These are phyloP conservation scores for Siderastrea radians DNA, from an alignment of 92 coral and sea anemone species.

Conservation along the genomic window DNA sequence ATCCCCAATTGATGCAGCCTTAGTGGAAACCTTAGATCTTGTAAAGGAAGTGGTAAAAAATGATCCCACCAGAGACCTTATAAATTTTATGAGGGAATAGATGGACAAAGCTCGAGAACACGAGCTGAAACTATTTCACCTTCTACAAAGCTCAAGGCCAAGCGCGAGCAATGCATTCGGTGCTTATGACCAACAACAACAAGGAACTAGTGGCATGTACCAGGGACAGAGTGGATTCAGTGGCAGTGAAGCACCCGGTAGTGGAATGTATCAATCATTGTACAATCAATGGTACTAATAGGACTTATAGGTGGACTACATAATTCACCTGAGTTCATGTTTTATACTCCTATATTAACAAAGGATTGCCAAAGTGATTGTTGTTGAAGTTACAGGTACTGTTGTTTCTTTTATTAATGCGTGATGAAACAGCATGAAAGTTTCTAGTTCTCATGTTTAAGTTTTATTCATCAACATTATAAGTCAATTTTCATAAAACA, in stretches of 20 bases:
- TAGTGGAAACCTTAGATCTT: slow-evolving; percentile 6
- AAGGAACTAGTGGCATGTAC: slow-evolving; percentile 14
- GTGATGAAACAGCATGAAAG: too few species aligned
- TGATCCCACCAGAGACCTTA: neutral
- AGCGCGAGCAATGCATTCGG: neutral
- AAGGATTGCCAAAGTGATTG: too few species aligned
- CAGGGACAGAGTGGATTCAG: slow-evolving; percentile 7
- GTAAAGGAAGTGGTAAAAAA: neutral
- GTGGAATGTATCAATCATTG: slow-evolving; percentile 12
- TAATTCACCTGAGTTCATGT: too few species aligned
- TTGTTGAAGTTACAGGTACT: too few species aligned
- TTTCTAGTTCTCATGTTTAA: too few species aligned
- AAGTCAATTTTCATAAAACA: neutral
- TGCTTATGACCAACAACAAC: slow-evolving; percentile 11
- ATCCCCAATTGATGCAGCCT: slow-evolving; percentile 8
- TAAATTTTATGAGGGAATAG: slow-evolving; percentile 2
- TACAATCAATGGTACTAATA: slow-evolving; percentile 19
- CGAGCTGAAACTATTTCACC: slow-evolving; percentile 6
- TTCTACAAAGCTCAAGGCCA: slow-evolving; percentile 6
- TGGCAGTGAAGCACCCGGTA: slow-evolving; percentile 14
- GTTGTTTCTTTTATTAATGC: too few species aligned
- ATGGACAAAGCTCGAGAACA: neutral
- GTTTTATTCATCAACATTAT: neutral
- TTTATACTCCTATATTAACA: too few species aligned
- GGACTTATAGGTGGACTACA: neutral